phyloP scores from a whole-genome alignment of 2,113 vertebrate genomes.

The human region GRCh38 chr21:21469001-21469500 shows the following conservation, averaged over 20 bases:
- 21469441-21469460: not conserved
- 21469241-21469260: not conserved
- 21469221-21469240: not conserved
- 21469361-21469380: not conserved
- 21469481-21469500: not conserved
- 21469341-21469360: accelerated
- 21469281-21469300: not conserved
- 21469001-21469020: not conserved
- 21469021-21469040: not conserved
- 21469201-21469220: not conserved
- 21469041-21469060: not conserved
- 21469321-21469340: accelerated
- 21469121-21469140: not conserved
- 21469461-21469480: not conserved
- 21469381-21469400: not conserved
- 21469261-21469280: not conserved
- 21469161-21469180: not conserved
- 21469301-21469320: accelerated
- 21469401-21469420: not conserved
- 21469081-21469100: not conserved
- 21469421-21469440: not conserved
- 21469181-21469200: not conserved
- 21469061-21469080: not conserved
- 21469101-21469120: not conserved
- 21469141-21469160: not conserved